Percentiles rank a stretch among this genome's conserved stretches.
phyloP scores from a whole-genome alignment of 2,113 vertebrate genomes.

The Suncus etruscus region DNA sequence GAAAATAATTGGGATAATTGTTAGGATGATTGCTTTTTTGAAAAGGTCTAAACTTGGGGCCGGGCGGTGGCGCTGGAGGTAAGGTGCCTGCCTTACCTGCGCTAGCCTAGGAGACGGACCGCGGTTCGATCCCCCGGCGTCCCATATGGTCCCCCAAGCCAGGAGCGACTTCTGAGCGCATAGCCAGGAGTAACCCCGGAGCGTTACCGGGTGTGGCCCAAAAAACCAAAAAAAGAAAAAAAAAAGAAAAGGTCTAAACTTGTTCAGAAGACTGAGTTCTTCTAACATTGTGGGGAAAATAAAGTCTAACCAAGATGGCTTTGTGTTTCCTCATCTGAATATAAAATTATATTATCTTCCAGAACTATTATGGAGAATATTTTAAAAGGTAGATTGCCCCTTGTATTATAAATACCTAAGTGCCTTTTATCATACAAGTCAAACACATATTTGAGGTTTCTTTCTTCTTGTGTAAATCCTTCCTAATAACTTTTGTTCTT shows the following conservation, averaged over 20 bases:
- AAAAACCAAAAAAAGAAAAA: too few species aligned
- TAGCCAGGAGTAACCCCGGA: too few species aligned
- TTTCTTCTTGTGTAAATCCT: constrained; percentile 27
- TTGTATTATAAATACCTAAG: background rate
- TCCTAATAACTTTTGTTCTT: constrained; percentile 40
- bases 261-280: background rate
- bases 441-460: background rate
- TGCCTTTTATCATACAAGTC: background rate
- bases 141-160: too few species aligned
- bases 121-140: too few species aligned
- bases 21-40: background rate
- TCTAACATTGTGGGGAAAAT: background rate
- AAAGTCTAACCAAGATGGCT: constrained; percentile 30
- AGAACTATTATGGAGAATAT: constrained; percentile 29
- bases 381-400: constrained; percentile 30
- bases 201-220: too few species aligned
- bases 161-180: too few species aligned
- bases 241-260: constrained; percentile 24
- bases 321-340: constrained; percentile 9
- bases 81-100: too few species aligned
- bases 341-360: constrained; percentile 24
- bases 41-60: constrained; percentile 31
- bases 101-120: too few species aligned
- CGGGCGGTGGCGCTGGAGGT: too few species aligned
- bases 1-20: background rate